Evolutionary conservation across 2,888 invertebrate genomes (phyloP).

Genomic region (Capitulum mitella): DNA sequence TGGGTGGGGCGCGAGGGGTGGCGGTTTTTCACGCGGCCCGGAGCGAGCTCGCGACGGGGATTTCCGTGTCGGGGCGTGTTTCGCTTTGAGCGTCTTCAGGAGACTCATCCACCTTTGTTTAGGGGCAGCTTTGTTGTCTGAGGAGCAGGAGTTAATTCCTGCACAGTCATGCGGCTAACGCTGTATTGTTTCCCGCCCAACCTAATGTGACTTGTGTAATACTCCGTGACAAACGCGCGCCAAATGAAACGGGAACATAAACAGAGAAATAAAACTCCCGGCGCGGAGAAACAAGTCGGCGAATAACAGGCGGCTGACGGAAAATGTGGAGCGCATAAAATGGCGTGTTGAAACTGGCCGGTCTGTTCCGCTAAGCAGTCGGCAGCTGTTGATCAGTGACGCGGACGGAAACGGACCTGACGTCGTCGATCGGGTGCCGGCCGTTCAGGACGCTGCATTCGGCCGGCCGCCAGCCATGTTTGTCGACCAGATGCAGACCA

Average conservation of each 20-base stretch:
- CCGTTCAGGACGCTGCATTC: background rate
- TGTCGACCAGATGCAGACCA: background rate
- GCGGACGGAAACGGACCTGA: too few relatives aligned
- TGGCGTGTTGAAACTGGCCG: background rate
- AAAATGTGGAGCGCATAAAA: background rate
- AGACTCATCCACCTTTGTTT: background rate
- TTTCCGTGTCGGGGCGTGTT: background rate
- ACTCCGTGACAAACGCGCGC: constrained; percentile 15
- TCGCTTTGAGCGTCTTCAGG: background rate
- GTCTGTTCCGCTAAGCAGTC: background rate
- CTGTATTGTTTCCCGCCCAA: constrained; percentile 17
- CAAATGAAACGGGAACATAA: constrained; percentile 21
- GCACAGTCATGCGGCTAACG: constrained; percentile 22
- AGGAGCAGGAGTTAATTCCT: constrained; percentile 3
- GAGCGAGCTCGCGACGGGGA: background rate
- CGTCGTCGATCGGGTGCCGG: too few relatives aligned
- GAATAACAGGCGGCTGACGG: background rate
- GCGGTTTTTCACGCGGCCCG: background rate
- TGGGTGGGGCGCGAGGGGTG: background rate
- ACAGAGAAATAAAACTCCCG: constrained; percentile 19
- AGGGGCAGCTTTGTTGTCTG: background rate
- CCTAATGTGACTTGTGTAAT: constrained; percentile 23
- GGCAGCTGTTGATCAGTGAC: background rate
- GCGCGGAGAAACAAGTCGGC: background rate
- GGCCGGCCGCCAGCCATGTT: background rate